Evolutionary conservation across 37 sponge, comb jelly and placozoan genomes (phyloP), one percentile per base, ranked within the genome.

Genomic region (Bolinopsis microptera): DNA sequence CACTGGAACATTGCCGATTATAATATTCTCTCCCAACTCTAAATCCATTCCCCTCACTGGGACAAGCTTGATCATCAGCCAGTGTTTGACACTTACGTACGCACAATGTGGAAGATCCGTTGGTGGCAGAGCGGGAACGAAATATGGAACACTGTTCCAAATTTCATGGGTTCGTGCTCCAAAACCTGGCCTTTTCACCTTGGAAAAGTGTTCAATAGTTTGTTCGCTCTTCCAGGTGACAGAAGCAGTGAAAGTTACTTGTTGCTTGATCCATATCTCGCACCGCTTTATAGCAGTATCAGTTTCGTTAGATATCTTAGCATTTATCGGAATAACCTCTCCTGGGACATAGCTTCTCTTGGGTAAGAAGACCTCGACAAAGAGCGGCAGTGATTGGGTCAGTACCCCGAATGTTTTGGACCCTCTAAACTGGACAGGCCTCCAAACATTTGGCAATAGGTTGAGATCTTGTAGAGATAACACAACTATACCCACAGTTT

Each of bases 361-460:
- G 0, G 80, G 80, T 21, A 77, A 36, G 21, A 18, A 32, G 37
- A 32, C 21, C 35, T 77, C 80, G 16, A 35, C 36, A 18, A 35
- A 77, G 1, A 77, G 18, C 0, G 80, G 80, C 34, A 35, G 37
- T 8, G 80, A 77, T 77, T 77, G 80, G 36, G 35, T 35, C 18
- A 77, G 33, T 21, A 77, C 80, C 21, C 80, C 80, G 80, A 77
- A 77, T 34, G 80, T 77, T 77, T 77, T 77, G 21, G 80, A 77
- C 36, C 35, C 5, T 18, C 35, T 33, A 34, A 77, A 32, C 36
- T 33, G 27, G 1, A 77, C 80, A 27, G 36, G 35, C 27, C 16
- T 21, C 80, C 34, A 77, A 1, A 35, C 80, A 77, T 77, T 1
- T 1, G 1, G 80, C 8, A 34, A 77, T 35, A 9, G 0, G 37